Evolutionary conservation across 2,113 vertebrate genomes (phyloP), one percentile per base, ranked within the genome.

Genomic region (Saccopteryx bilineata): DNA sequence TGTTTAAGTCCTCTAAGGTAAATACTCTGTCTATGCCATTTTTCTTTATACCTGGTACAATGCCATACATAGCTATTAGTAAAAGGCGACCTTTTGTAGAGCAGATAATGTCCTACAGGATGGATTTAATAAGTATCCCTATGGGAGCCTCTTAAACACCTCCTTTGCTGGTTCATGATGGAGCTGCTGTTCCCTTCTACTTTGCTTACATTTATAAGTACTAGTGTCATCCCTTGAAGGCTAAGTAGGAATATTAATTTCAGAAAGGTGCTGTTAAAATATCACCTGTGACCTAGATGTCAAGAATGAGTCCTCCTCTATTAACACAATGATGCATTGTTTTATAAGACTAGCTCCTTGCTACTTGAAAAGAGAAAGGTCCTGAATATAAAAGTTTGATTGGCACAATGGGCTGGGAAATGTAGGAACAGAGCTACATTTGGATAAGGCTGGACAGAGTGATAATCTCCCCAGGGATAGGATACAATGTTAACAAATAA

Each of bases 271-370:
- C 48, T 93, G 78, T 84, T 66, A 92, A 96, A 92, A 90, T 33
- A 78, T 11, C 12, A 58, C 74, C 58, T 93, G 23, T 79, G 94
- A 93, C 54, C 63, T 63, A 75, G 50, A 93, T 68, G n/a, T 66
- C 18, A 68, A 78, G 39, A 87, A 83, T 74, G 75, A 87, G 72
- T 87, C 56, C 48, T 93, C 15, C 48, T 52, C 72, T 79, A 81
- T 33, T 81, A 90, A 91, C 72, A 96, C 58, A 95, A 82, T 82
- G 52, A 94, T 90, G 68, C 66, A 82, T 54, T 95, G 39, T 95
- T 95, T 93, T 84, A 95, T 82, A 82, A 96, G 17, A 84, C 39
- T 75, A 93, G 52, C 33, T 96, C 68, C 33, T 96, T 74, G 58
- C 52, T 39, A 90, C 56, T 52, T 94, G 56, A 78, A 93, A 83